Percentiles rank a stretch among this genome's conserved stretches.
Conservation (phyloP, 1,140 invertebrate genomes). For the Tetragonula clypearis region DNA sequence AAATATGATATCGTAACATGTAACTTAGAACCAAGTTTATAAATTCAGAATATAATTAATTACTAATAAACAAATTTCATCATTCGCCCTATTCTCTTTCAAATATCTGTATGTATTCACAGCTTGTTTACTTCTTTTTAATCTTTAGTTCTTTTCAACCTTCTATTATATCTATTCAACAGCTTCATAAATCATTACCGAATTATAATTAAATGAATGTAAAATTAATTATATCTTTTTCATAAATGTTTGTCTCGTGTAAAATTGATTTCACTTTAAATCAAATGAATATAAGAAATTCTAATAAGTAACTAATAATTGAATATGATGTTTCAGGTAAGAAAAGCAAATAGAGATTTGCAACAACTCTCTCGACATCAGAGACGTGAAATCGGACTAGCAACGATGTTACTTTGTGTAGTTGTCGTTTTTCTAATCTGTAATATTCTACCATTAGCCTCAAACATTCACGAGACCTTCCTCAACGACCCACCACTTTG, state of each 20-base stretch:
- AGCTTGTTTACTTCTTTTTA: not conserved
- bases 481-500: slow-evolving; percentile 80
- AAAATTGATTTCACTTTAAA: not conserved
- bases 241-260: not conserved
- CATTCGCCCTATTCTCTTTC: too few relatives aligned
- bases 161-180: not conserved
- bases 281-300: not conserved
- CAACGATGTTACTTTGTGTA: slow-evolving; percentile 96
- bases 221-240: not conserved
- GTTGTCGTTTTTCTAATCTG: slow-evolving; percentile 97
- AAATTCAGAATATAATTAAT: not conserved
- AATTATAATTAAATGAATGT: not conserved
- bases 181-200: not conserved
- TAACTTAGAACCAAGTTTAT: not conserved
- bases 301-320: not conserved
- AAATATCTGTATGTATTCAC: too few relatives aligned
- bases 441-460: slow-evolving; percentile 94
- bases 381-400: slow-evolving; percentile 92
- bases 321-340: slow-evolving; percentile 83
- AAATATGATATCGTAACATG: not conserved
- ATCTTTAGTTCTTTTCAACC: not conserved
- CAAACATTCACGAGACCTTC: slow-evolving; percentile 93
- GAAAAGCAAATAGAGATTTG: slow-evolving; percentile 91
- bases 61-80: not conserved
- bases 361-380: slow-evolving; percentile 91